A percentile compares a stretch with the other conserved stretches of the same genome.
phyloP scores from a whole-genome alignment of 2,888 invertebrate species.

The Didymodactylos carnosus region DNA sequence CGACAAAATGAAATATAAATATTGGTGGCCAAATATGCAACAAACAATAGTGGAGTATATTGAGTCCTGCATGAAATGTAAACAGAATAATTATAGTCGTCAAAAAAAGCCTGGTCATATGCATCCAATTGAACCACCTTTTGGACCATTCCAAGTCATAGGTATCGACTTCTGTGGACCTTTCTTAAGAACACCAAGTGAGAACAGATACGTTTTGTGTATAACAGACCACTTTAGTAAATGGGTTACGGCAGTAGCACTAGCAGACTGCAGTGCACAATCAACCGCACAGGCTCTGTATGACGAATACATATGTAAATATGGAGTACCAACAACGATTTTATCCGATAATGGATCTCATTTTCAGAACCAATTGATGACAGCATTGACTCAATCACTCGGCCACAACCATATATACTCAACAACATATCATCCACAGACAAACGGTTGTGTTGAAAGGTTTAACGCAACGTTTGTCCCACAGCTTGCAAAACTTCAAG shows the following conservation, averaged over 20 bases:
- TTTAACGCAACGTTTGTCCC: slow-evolving; percentile 8
- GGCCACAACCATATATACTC: slow-evolving; percentile 16
- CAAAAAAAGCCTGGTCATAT: background rate
- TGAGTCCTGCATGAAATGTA: background rate
- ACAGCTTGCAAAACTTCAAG: background rate
- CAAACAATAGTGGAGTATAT: background rate
- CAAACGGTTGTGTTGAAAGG: slow-evolving; percentile 13
- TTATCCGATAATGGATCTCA: background rate
- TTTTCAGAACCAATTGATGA: background rate
- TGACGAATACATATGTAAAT: background rate
- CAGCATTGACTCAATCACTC: slow-evolving; percentile 16
- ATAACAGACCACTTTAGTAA: background rate
- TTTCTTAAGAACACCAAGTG: background rate
- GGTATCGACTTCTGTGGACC: background rate
- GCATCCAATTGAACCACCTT: background rate
- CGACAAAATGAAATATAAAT: background rate
- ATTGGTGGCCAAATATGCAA: background rate
- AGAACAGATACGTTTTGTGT: background rate
- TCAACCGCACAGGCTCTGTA: background rate
- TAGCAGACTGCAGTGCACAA: background rate
- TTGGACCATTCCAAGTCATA: background rate
- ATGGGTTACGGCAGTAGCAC: background rate
- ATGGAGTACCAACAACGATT: slow-evolving; percentile 3
- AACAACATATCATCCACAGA: slow-evolving; percentile 8
- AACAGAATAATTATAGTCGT: background rate